These are phyloP conservation scores for Choristoneura rosaceana DNA, from an alignment of 2,888 invertebrate species.

Conservation along the genomic window DNA sequence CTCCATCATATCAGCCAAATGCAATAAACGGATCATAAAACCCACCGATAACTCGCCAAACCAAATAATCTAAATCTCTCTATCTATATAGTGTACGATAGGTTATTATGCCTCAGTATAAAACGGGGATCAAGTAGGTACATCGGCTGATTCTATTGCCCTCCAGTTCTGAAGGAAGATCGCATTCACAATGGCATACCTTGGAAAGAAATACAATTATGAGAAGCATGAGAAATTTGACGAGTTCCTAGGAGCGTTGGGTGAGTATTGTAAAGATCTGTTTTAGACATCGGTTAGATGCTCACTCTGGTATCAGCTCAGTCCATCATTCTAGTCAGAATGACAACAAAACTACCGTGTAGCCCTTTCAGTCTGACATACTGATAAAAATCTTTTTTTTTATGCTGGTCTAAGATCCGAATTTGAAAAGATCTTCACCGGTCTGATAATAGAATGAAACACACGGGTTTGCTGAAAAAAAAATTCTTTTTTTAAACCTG, in stretches of 20 bases:
- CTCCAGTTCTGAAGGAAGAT: neutral
- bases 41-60: neutral
- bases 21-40: conserved; percentile 8
- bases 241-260: conserved; percentile 13
- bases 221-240: conserved; percentile 20
- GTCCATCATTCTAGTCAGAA: too few relatives aligned
- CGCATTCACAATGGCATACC: conserved; percentile 16
- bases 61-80: conserved; percentile 6
- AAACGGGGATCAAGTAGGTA: neutral
- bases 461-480: too few relatives aligned
- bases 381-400: too few relatives aligned
- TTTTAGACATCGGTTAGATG: too few relatives aligned
- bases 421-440: too few relatives aligned
- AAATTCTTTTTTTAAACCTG: too few relatives aligned
- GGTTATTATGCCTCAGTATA: neutral
- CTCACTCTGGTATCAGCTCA: too few relatives aligned
- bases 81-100: neutral
- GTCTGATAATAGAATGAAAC: too few relatives aligned
- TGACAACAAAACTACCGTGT: too few relatives aligned
- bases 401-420: too few relatives aligned
- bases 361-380: too few relatives aligned
- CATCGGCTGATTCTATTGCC: neutral
- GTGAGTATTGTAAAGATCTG: neutral
- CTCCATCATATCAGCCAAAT: neutral
- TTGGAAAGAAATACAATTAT: conserved; percentile 17